These are phyloP conservation scores for Brachionus calyciflorus DNA, from an alignment of 1,140 invertebrate species.

Conservation along the genomic window DNA sequence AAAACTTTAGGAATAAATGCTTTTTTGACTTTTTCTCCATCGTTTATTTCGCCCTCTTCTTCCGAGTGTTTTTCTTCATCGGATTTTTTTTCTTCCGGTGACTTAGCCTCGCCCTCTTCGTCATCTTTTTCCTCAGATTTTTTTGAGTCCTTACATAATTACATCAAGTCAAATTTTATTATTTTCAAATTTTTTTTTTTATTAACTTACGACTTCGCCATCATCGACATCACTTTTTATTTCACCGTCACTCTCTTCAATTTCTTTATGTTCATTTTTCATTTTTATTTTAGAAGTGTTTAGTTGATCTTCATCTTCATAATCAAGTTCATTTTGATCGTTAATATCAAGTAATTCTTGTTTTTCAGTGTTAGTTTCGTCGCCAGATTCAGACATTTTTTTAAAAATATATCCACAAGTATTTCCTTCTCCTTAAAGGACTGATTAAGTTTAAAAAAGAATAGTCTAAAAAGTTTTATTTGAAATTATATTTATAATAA, in stretches of 20 bases:
- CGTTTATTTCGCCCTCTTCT: conserved; percentile 27
- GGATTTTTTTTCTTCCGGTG: neutral
- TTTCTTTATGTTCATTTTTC: neutral
- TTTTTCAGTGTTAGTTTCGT: too few relatives aligned
- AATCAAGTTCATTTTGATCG: conserved; percentile 38
- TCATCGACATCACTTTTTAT: conserved; percentile 16
- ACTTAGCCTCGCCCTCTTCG: neutral
- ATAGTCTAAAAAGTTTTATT: too few relatives aligned
- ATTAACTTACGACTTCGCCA: conserved; percentile 18
- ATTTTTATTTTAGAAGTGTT: neutral
- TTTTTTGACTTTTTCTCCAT: conserved; percentile 42
- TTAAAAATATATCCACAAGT: too few relatives aligned
- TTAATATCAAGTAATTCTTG: conserved; percentile 8
- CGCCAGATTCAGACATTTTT: too few relatives aligned
- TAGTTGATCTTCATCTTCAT: conserved; percentile 42
- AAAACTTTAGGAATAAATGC: conserved; percentile 16
- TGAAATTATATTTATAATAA: too few relatives aligned
- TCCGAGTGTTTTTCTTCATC: conserved; percentile 8
- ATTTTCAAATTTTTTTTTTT: too few relatives aligned
- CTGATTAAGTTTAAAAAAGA: too few relatives aligned
- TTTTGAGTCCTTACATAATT: too few relatives aligned
- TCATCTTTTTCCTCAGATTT: conserved; percentile 1
- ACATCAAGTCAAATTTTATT: too few relatives aligned
- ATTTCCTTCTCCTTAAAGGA: too few relatives aligned
- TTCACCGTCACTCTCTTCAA: conserved; percentile 41